phyloP scores from a whole-genome alignment of 2,113 vertebrate genomes.

The Phodopus roborovskii region DNA sequence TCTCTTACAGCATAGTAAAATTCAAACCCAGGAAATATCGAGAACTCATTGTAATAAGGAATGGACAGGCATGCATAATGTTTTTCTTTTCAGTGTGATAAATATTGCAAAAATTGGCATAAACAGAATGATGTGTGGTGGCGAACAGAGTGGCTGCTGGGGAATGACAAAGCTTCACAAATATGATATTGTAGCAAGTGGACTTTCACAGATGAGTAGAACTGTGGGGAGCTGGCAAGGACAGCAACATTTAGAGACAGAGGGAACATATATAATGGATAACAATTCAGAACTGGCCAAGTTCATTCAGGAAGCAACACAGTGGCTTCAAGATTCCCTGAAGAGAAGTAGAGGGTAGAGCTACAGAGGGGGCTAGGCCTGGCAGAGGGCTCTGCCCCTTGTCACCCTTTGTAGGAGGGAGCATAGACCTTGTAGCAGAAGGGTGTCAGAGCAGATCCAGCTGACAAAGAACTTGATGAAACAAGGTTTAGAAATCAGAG shows the following conservation, averaged over 20 bases:
- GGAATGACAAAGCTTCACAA: not conserved
- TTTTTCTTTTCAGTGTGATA: not conserved
- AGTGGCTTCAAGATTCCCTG: not conserved
- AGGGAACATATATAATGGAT: not conserved
- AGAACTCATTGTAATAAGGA: not conserved
- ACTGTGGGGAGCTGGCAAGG: not conserved
- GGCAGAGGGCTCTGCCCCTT: not conserved
- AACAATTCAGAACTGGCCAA: not conserved
- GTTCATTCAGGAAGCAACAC: not conserved
- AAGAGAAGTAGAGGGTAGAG: not conserved
- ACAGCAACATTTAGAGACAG: not conserved
- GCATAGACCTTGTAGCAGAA: not conserved
- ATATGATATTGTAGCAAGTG: not conserved
- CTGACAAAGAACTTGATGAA: not conserved
- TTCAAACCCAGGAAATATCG: not conserved
- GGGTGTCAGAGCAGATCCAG: not conserved
- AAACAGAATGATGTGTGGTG: not conserved
- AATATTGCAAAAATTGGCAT: not conserved
- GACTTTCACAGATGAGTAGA: not conserved
- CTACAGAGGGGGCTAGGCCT: not conserved
- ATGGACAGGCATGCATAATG: not conserved
- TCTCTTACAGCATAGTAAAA: not conserved
- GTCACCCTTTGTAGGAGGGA: not conserved
- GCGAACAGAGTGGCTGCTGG: not conserved
- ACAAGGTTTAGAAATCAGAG: not conserved